Evolutionary conservation across 2,113 vertebrate species (phyloP).

Genomic region (Alaudala cheleensis): DNA sequence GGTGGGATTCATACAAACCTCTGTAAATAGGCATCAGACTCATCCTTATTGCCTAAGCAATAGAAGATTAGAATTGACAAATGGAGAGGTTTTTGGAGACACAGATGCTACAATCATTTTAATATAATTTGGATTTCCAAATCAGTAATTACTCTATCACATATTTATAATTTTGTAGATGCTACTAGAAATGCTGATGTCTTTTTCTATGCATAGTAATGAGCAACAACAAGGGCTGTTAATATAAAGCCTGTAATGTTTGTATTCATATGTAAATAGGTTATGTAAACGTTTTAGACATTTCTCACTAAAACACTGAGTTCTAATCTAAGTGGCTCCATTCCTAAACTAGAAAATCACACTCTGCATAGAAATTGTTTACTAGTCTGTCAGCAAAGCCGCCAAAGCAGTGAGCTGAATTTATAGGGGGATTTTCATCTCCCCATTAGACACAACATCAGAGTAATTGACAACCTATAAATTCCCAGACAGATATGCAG

Average conservation of each 20-base stretch:
- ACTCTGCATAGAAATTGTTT: conserved; percentile 46
- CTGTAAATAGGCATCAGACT: conserved; percentile 39
- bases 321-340: conserved; percentile 60
- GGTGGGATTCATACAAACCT: neutral
- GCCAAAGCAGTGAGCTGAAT: neutral
- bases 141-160: conserved; percentile 72
- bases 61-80: conserved; percentile 67
- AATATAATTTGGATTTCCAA: conserved; percentile 73
- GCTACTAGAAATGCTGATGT: conserved; percentile 64
- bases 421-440: neutral
- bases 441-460: neutral
- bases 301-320: conserved; percentile 60
- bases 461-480: neutral
- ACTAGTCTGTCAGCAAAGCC: conserved; percentile 43
- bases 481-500: neutral
- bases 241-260: conserved; percentile 69
- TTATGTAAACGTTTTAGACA: conserved; percentile 69
- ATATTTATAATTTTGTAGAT: conserved; percentile 73
- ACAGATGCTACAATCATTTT: conserved; percentile 72
- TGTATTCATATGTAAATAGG: conserved; percentile 71
- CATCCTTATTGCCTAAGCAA: conserved; percentile 61
- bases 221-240: conserved; percentile 65
- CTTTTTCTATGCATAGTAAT: conserved; percentile 69
- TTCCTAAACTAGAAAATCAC: conserved; percentile 60
- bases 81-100: conserved; percentile 67